phyloP scores from a whole-genome alignment of 1,140 invertebrate genomes.

The Daktulosphaira vitifoliae region DNA sequence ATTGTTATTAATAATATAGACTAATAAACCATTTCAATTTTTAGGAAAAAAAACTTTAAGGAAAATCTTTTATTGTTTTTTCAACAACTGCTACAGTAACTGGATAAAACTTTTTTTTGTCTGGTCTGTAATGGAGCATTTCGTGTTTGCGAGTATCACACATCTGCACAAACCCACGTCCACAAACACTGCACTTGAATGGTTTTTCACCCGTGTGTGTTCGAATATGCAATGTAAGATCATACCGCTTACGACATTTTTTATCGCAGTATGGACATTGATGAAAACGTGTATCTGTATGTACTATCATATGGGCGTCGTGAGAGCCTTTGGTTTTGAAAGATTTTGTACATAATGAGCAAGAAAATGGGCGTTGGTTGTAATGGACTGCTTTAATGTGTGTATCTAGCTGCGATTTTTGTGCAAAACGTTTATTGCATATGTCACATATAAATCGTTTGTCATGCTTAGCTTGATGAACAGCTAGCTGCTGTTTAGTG shows the following conservation, averaged over 20 bases:
- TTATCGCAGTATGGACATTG: conserved; percentile 49
- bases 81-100: no score
- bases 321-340: conserved; percentile 46
- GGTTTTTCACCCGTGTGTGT: conserved; percentile 49
- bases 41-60: no score
- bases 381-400: conserved; percentile 41
- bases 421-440: conserved; percentile 34
- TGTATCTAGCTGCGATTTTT: conserved; percentile 37
- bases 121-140: conserved; percentile 5
- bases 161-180: conserved; percentile 57
- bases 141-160: conserved; percentile 30
- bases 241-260: conserved; percentile 50
- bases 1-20: no score
- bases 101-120: no score
- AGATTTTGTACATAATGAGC: conserved; percentile 45
- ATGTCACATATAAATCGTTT: conserved; percentile 34
- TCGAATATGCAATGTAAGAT: conserved; percentile 47
- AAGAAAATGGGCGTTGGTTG: conserved; percentile 45
- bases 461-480: conserved; percentile 35
- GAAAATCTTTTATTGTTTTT: no score
- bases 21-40: no score
- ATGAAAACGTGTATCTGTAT: conserved; percentile 46
- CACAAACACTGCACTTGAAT: conserved; percentile 50
- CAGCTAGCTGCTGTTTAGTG: conserved; percentile 24
- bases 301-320: conserved; percentile 46